A percentile compares a stretch with the other conserved stretches of the same genome.
phyloP scores from a whole-genome alignment of 2,797 vertebrate species.

The Periparus ater region DNA sequence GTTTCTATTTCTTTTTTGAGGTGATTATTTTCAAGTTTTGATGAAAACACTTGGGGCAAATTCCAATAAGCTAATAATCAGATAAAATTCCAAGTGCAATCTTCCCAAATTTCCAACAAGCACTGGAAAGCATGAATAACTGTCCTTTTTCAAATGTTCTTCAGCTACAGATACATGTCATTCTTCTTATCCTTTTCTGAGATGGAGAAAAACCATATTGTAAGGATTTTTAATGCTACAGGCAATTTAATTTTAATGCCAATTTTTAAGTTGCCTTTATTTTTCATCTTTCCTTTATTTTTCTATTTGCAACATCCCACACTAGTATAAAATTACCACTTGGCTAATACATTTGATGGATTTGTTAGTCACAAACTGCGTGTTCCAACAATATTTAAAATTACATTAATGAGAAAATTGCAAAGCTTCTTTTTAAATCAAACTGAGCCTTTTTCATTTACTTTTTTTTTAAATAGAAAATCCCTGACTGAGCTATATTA shows the following conservation, averaged over 20 bases:
- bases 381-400: not conserved
- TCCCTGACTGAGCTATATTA: not conserved
- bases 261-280: not conserved
- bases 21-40: not conserved
- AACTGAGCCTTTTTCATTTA: not conserved
- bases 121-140: not conserved
- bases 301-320: not conserved
- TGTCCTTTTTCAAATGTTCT: not conserved
- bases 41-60: not conserved
- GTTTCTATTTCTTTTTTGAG: not conserved
- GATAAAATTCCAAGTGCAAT: not conserved
- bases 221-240: not conserved
- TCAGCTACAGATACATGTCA: not conserved
- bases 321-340: not conserved
- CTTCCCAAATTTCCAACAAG: not conserved
- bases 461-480: not conserved
- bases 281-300: not conserved
- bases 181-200: not conserved
- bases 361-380: not conserved
- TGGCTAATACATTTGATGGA: not conserved
- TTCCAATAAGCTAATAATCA: not conserved
- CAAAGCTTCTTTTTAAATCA: not conserved
- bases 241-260: not conserved
- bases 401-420: not conserved
- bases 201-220: not conserved